Evolutionary conservation across 2,797 vertebrate species (phyloP).

Genomic region (Accipiter minullus): DNA sequence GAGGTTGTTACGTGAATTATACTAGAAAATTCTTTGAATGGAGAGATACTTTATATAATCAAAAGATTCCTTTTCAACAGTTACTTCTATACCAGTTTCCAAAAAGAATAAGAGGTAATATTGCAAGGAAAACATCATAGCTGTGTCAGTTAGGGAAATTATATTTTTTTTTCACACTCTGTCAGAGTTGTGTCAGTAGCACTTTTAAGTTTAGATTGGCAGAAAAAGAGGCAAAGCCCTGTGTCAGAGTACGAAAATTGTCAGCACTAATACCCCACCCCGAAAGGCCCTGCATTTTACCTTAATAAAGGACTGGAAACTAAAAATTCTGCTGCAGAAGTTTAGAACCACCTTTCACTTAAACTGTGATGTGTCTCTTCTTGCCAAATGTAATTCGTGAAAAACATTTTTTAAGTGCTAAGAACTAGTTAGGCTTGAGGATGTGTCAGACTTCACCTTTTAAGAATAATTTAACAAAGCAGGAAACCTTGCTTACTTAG

Average conservation of each 20-base stretch:
- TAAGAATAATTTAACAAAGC: not conserved
- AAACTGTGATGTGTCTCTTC: not conserved
- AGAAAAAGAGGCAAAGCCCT: not conserved
- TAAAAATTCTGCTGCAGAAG: not conserved
- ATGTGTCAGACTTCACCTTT: not conserved
- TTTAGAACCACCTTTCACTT: conserved; percentile 4
- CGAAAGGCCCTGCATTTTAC: not conserved
- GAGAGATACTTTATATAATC: conserved; percentile 28
- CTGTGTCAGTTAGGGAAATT: conserved; percentile 15
- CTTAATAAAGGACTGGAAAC: not conserved
- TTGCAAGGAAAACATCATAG: conserved; percentile 20
- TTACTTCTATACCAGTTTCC: conserved; percentile 7
- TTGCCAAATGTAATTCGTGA: not conserved
- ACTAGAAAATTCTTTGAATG: conserved; percentile 42
- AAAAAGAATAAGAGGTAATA: conserved; percentile 41
- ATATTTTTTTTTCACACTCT: not conserved
- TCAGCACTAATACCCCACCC: not conserved
- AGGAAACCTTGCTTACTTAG: not conserved
- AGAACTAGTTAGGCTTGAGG: not conserved
- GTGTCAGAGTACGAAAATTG: not conserved
- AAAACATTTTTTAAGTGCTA: conserved; percentile 14
- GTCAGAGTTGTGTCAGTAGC: not conserved
- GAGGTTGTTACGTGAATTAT: conserved; percentile 48
- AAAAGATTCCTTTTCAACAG: conserved; percentile 43
- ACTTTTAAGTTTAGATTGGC: conserved; percentile 15